Evolutionary conservation across 2,888 invertebrate genomes (phyloP).

Genomic region (Stegophylla sp.): DNA sequence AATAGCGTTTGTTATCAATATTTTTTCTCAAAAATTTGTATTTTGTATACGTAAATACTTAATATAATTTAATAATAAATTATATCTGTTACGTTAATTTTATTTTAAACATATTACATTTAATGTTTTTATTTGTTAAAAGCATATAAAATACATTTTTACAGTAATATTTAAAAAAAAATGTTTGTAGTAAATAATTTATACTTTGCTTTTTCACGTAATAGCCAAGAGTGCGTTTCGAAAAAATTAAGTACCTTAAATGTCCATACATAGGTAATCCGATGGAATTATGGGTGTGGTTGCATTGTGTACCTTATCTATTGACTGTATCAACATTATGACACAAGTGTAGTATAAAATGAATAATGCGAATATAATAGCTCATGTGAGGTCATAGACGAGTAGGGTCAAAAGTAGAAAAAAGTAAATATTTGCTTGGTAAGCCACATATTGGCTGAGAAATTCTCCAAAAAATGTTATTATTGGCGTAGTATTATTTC

Average conservation of each 20-base stretch:
- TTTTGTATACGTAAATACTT: background rate
- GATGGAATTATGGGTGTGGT: slow-evolving; percentile 33
- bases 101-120: too few species aligned
- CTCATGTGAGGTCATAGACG: background rate
- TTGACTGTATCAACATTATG: slow-evolving; percentile 32
- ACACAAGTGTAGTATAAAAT: background rate
- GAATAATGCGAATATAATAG: background rate
- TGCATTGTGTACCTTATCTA: background rate
- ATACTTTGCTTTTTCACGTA: slow-evolving; percentile 20
- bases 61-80: background rate
- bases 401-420: background rate
- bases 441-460: background rate
- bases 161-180: slow-evolving; percentile 11
- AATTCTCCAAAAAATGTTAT: background rate
- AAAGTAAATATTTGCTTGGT: background rate
- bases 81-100: too few species aligned
- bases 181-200: background rate
- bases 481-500: background rate
- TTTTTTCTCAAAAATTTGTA: background rate
- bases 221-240: background rate
- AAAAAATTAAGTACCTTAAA: background rate
- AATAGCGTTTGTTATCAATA: background rate
- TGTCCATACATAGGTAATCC: background rate
- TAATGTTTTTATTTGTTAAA: too few species aligned
- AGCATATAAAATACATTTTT: background rate